Evolutionary conservation across 2,797 vertebrate genomes (phyloP), one percentile per base, ranked within the genome.

Genomic region (Thunnus albacares): DNA sequence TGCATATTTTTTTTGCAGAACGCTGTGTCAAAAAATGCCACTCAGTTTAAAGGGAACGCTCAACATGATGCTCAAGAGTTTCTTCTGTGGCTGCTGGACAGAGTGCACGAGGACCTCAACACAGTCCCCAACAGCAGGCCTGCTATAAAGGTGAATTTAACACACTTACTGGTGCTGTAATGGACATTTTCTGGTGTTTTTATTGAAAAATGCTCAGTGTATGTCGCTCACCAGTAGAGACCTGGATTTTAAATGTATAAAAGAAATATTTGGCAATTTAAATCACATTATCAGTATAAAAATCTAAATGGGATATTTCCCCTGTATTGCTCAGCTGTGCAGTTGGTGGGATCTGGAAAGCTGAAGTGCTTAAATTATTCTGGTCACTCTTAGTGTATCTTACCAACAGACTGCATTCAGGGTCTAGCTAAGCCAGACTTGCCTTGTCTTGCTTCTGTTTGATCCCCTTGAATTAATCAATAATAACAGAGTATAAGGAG

Each of bases 21-120:
- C 72, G 96, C 96, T 0, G 98, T 99, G 81, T 97, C 98, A 17
- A 98, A 96, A 92, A 99, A 97, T 0, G 98, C 98, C 17, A 94
- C 97, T 65, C 98, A 99, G 86, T 99, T 98, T 87, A 96, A 97
- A 2, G 98, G 98, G 41, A 98, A 97, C 0, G 95, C 98, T 38
- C 98, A 99, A 90, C 98, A 99, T 0, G 98, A 99, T 1, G 98
- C 98, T 0, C 98, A 99, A 87, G 98, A 99, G 94, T 99, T 99
- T 87, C 95, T 99, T 56, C 96, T 99, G n/a, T 99, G 98, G 98
- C 96, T 99, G 28, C 93, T 99, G 74, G 98, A 99, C 93, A 92
- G 98, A 85, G 98, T 99, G 2, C 98, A 99, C 0, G 98, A 99
- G 78, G 98, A 99, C 86, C 95, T 99, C 38, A 96, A 99, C 92